Percentiles rank a stretch among this genome's conserved stretches.
Evolutionary conservation across 2,888 invertebrate genomes (phyloP).

Genomic region (Mechanitis mazaeus): DNA sequence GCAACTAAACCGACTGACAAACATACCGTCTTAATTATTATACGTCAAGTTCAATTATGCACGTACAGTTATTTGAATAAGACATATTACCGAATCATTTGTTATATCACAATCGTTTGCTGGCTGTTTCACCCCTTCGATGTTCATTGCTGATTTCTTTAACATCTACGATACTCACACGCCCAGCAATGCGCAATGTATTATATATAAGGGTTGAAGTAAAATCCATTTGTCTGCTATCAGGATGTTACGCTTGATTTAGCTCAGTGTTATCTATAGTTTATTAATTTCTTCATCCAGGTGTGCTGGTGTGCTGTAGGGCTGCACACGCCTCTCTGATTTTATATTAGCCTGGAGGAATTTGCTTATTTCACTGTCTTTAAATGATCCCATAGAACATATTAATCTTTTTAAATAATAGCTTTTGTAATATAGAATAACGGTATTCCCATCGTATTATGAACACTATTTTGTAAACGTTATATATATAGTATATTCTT

Average conservation of each 20-base stretch:
- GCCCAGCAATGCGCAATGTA: not conserved
- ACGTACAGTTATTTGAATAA: slow-evolving; percentile 61
- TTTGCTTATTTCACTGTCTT: slow-evolving; percentile 22
- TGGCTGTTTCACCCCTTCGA: slow-evolving; percentile 19
- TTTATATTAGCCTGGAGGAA: slow-evolving; percentile 36
- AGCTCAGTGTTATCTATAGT: slow-evolving; percentile 36
- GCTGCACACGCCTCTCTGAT: slow-evolving; percentile 42
- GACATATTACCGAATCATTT: slow-evolving; percentile 53
- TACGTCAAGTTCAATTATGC: slow-evolving; percentile 69
- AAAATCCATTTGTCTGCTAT: slow-evolving; percentile 27
- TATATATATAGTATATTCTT: not conserved
- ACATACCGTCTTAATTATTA: slow-evolving; percentile 55
- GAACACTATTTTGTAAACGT: not conserved
- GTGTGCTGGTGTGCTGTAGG: slow-evolving; percentile 34
- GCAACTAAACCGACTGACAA: slow-evolving; percentile 49
- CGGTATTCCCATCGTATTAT: not conserved
- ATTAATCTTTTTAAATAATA: slow-evolving; percentile 6
- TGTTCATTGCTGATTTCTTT: slow-evolving; percentile 18
- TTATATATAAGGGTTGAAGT: not conserved
- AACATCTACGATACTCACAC: not conserved
- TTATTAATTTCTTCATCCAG: slow-evolving; percentile 41
- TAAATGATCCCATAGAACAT: not conserved
- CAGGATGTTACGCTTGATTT: slow-evolving; percentile 54
- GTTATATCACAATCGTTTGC: slow-evolving; percentile 12
- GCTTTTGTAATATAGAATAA: not conserved